Percentiles rank a stretch among this genome's conserved stretches.
Conservation (phyloP, 1,140 invertebrate genomes). For the Pseudomyrmex sp. region DNA sequence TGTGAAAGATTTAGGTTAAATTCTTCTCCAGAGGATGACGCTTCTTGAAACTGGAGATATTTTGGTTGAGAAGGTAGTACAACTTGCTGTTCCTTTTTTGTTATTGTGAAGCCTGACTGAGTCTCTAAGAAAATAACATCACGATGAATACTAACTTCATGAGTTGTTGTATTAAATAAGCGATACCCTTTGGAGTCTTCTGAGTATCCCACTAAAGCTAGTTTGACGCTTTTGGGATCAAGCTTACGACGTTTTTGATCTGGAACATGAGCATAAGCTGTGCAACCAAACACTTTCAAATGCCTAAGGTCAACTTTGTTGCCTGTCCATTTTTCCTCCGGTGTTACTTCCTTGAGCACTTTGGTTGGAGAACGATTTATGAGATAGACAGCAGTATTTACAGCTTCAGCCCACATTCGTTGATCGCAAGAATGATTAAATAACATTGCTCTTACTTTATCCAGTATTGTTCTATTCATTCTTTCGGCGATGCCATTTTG, state of each 20-base stretch:
- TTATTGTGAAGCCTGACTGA: neutral
- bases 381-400: neutral
- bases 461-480: neutral
- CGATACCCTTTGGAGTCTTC: neutral
- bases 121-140: neutral
- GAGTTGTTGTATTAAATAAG: neutral
- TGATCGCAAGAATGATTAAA: neutral
- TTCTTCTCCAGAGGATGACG: no score
- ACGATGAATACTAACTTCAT: neutral
- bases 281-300: neutral
- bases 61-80: no score
- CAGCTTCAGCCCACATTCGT: neutral
- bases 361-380: neutral
- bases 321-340: neutral
- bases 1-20: no score
- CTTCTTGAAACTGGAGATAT: no score
- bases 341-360: neutral
- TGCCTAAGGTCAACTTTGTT: neutral
- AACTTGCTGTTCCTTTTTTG: neutral
- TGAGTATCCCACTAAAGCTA: neutral
- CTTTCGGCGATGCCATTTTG: neutral
- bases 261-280: neutral
- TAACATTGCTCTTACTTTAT: neutral
- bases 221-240: neutral
- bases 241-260: neutral